Percentiles rank a stretch among this genome's conserved stretches.
Conservation (phyloP, 2,797 vertebrate species). For the Adrianichthys oophorus region DNA sequence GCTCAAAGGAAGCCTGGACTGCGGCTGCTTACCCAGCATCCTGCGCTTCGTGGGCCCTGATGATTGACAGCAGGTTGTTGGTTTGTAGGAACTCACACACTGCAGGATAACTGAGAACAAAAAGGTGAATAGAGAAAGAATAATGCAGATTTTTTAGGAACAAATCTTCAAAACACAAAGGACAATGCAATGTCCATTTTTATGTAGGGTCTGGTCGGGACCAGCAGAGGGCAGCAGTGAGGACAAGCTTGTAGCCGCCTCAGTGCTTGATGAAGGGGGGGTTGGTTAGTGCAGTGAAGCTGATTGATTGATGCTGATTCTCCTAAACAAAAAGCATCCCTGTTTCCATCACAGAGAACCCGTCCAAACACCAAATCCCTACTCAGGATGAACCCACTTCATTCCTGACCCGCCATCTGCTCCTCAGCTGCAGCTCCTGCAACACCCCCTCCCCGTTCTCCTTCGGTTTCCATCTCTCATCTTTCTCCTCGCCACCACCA, state of each 20-base stretch:
- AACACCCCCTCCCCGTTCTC: background rate
- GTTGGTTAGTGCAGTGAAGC: conserved; percentile 22
- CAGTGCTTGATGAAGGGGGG: conserved; percentile 4
- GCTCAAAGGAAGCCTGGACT: conserved; percentile 24
- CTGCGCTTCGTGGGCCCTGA: conserved; percentile 97
- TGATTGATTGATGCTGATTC: conserved; percentile 34
- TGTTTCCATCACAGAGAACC: conserved; percentile 18
- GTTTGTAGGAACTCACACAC: conserved; percentile 98
- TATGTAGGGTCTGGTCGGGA: background rate
- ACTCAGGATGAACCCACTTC: background rate
- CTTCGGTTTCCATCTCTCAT: conserved; percentile 27
- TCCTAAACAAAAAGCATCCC: conserved; percentile 42
- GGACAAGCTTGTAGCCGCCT: conserved; percentile 16
- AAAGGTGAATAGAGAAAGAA: background rate
- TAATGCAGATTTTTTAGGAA: background rate
- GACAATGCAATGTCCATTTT: conserved; percentile 15
- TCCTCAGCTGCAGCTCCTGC: conserved; percentile 3
- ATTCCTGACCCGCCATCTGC: background rate
- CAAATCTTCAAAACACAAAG: conserved; percentile 22
- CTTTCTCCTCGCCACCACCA: conserved; percentile 14
- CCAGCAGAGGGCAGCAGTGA: conserved; percentile 55
- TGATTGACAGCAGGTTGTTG: conserved; percentile 99
- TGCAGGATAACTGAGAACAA: conserved; percentile 87
- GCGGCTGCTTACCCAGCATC: conserved; percentile 88
- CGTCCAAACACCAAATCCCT: conserved; percentile 15